Base-by-base conservation (phyloP, 2,113 vertebrate species). In the Conger conger region DNA sequence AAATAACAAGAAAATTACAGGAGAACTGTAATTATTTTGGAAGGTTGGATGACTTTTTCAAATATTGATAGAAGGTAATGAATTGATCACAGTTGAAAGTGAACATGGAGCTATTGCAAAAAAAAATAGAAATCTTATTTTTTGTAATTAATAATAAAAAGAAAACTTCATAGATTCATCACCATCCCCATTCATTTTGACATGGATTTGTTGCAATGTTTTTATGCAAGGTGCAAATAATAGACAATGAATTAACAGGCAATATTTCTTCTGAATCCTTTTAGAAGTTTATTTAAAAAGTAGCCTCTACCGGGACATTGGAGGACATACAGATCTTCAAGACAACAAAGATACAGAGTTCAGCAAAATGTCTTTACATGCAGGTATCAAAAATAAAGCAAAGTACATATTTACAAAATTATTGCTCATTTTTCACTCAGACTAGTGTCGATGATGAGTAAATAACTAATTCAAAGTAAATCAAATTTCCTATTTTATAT, bases 331-430 rank as follows among this genome's bases (percentile, higher is more conserved):
- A 81, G 45, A 81, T 35, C 37, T 20, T 42, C 33, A 73, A 53
- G 30, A 77, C 15, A 82, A 82, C 78, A 84, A 77, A 86, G 76
- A 79, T 54, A 86, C 83, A 42, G 63, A 82, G 73, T 54, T 76
- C 73, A 86, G 76, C 23, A 45, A 36, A 36, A 36, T 15, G 3
- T 83, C 33, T 83, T 83, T 73, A 83, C 36, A 83, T 30, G 37
- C 54, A 83, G 18, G 27, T 83, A 83, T 84, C 38, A 82, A 63
- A 50, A 79, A 37, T 63, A 68, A 35, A 86, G 27, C 36, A 85
- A 86, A 82, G 36, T 82, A 57, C 50, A 77, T 86, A 86, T 86
- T 86, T 86, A 86, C 85, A 86, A 11, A 78, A 86, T 63, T 82
- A 86, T 82, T 86, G 80, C 53, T 45, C n/a, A 42, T 82, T 82